These are phyloP conservation scores for Silurus meridionalis DNA, from an alignment of 2,113 vertebrate species.

Conservation along the genomic window DNA sequence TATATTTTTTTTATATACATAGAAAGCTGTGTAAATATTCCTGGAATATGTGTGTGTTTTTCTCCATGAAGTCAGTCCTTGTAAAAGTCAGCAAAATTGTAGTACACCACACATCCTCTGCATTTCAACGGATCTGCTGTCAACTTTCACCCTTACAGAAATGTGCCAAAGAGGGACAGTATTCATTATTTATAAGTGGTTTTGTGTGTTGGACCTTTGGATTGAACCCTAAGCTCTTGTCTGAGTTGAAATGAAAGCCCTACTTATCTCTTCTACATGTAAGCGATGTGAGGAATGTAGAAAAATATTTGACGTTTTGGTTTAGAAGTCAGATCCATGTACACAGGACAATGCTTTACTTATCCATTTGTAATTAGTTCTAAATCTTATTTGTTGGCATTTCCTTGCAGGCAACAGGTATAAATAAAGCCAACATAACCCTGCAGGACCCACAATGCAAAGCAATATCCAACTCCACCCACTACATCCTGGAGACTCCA, in stretches of 20 bases:
- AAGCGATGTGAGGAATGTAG: slow-evolving; percentile 8
- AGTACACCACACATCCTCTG: slow-evolving; percentile 63
- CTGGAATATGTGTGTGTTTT: slow-evolving; percentile 19
- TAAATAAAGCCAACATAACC: slow-evolving; percentile 80
- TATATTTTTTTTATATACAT: background rate
- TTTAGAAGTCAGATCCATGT: background rate
- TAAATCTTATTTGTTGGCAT: slow-evolving; percentile 24
- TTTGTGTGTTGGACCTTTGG: background rate
- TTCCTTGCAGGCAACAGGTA: slow-evolving; percentile 75
- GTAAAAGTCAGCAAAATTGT: slow-evolving; percentile 27
- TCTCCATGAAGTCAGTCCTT: slow-evolving; percentile 20
- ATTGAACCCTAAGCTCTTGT: background rate
- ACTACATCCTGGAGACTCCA: slow-evolving; percentile 88
- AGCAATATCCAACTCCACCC: slow-evolving; percentile 85
- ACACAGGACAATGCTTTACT: background rate
- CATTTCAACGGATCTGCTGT: slow-evolving; percentile 59
- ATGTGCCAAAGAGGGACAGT: slow-evolving; percentile 6
- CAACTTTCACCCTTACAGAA: slow-evolving; percentile 37
- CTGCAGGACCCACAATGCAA: slow-evolving; percentile 86
- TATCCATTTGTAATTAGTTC: background rate
- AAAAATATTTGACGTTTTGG: background rate
- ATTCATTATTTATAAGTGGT: background rate
- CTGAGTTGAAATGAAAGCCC: slow-evolving; percentile 17
- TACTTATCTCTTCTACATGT: slow-evolving; percentile 1
- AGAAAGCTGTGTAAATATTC: slow-evolving; percentile 19